Conservation (phyloP, 2,888 invertebrate genomes). For the Drosophila mercatorum region DNA sequence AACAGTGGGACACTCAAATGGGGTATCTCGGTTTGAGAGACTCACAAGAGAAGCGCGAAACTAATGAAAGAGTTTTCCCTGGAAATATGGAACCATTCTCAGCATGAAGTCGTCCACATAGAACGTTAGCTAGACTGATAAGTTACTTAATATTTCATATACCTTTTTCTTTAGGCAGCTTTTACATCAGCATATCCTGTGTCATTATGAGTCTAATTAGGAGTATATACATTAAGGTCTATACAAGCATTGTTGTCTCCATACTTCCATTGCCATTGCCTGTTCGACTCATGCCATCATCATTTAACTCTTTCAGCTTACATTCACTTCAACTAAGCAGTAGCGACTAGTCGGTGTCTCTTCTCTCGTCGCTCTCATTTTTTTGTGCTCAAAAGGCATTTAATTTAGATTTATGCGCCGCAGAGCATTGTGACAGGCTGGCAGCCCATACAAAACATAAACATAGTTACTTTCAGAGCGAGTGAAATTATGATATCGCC, state of each 20-base stretch:
- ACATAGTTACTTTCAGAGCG: slow-evolving; percentile 55
- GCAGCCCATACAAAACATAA: slow-evolving; percentile 58
- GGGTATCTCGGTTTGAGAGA: background rate
- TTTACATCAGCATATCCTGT: too few relatives aligned
- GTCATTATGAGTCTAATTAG: too few relatives aligned
- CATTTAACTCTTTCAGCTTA: background rate
- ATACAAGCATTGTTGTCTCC: too few relatives aligned
- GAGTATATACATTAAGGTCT: too few relatives aligned
- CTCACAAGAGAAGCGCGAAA: background rate
- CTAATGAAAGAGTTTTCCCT: too few relatives aligned
- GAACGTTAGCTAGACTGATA: too few relatives aligned
- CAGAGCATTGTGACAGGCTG: slow-evolving; percentile 71
- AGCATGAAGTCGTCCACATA: too few relatives aligned
- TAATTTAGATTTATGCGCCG: slow-evolving; percentile 81
- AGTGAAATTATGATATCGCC: slow-evolving; percentile 71
- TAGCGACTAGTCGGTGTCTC: slow-evolving; percentile 3
- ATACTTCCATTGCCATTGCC: too few relatives aligned
- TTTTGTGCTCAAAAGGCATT: slow-evolving; percentile 70
- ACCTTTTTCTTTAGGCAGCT: too few relatives aligned
- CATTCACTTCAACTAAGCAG: background rate
- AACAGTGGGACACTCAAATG: accelerated
- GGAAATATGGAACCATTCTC: too few relatives aligned
- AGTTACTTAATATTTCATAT: too few relatives aligned
- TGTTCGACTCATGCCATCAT: background rate
- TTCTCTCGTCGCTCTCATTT: slow-evolving; percentile 1